Conservation (phyloP, 2,888 invertebrate species). For the Lymantria monacha region DNA sequence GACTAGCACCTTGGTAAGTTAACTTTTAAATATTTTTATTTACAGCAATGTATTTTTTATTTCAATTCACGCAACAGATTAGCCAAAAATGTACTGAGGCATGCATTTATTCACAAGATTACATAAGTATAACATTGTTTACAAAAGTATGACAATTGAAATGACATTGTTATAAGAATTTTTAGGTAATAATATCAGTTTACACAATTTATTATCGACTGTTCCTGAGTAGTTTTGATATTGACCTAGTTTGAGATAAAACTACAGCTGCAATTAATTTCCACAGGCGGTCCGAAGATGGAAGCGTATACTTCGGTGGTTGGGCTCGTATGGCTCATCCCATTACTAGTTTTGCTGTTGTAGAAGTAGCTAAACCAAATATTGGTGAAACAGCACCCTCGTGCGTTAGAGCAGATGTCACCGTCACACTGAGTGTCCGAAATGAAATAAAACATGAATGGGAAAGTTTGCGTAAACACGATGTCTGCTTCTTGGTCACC, state of each 20-base stretch:
- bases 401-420: conserved; percentile 96
- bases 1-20: conserved; percentile 95
- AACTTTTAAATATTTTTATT: not conserved
- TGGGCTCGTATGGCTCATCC: conserved; percentile 99
- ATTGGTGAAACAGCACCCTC: conserved; percentile 97
- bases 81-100: too few relatives aligned
- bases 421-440: conserved; percentile 94
- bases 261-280: not conserved
- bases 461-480: conserved; percentile 98
- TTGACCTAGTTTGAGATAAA: too few relatives aligned
- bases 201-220: too few relatives aligned
- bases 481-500: conserved; percentile 97
- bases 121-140: too few relatives aligned
- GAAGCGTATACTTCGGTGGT: conserved; percentile 94
- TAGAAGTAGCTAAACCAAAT: conserved; percentile 96
- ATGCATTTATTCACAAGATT: too few relatives aligned
- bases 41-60: too few relatives aligned
- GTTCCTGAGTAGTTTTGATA: too few relatives aligned
- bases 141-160: too few relatives aligned
- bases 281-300: conserved; percentile 91
- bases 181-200: too few relatives aligned
- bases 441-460: conserved; percentile 97
- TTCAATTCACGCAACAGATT: too few relatives aligned
- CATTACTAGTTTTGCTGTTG: conserved; percentile 94
- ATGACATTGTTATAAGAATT: too few relatives aligned